Evolutionary conservation across 2,888 invertebrate genomes (phyloP), one percentile per base, ranked within the genome.

Genomic region (Cecidostiba fungosa): DNA sequence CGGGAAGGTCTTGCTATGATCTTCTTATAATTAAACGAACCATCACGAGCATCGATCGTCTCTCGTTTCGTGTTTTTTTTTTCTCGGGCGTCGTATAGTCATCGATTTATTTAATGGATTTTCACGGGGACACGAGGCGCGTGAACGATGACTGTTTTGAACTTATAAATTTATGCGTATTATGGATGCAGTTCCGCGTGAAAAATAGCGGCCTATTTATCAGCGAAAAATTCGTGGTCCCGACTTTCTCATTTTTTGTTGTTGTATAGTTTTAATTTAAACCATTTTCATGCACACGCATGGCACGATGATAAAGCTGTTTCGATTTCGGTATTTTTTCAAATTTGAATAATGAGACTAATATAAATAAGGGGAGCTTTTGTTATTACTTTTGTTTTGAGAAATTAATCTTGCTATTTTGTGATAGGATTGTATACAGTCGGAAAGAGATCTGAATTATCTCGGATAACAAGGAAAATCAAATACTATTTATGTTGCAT

Each of bases 31-130:
- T 43, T 43, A 12, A 29, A 59, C 54, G 54, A 59, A n/a, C 6
- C 26, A 14, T n/a, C 26, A 3, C 1, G 66, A 3, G 12, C 10
- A 43, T 32, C 32, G 32, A 26, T 66, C 66, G 66, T 66, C 29
- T 26, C 12, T 26, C 26, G 8, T n/a, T 16, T 29, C 16, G 0
- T 1, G 19, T 0, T 66, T 3, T 14, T 14, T 62, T 29, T 66
- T 26, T 66, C 8, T 4, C 3, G 23, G 66, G 66, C 14, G 3
- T 26, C 6, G 29, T 12, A 14, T 26, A 29, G 23, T 12, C 66
- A 66, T 66, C 14, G 29, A 66, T 66, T 66, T 66, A 59, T 59
- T 59, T 59, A 59, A 59, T 59, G 29, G 23, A n/a, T 29, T n/a
- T 66, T 66, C 10, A 1, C 23, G 23, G 59, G n/a, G 59, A 59